Conservation (phyloP, 2,113 vertebrate species). For the Misgurnus mizolepis region DNA sequence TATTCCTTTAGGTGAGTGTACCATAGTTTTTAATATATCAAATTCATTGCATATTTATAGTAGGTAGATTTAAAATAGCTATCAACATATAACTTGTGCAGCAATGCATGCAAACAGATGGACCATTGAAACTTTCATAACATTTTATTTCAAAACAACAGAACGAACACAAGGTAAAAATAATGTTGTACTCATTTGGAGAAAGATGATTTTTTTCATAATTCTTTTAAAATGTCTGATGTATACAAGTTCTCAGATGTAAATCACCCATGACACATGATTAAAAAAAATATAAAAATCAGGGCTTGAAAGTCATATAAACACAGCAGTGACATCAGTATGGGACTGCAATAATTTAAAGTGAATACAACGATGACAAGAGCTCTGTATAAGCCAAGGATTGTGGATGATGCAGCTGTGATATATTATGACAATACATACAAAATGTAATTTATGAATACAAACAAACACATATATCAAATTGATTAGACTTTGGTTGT, state of each 20-base stretch:
- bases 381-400: conserved; percentile 57
- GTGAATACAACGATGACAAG: conserved; percentile 35
- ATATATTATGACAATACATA: conserved; percentile 73
- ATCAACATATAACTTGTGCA: not conserved
- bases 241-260: conserved; percentile 18
- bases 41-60: no score
- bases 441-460: conserved; percentile 60
- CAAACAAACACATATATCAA: conserved; percentile 9
- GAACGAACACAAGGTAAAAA: not conserved
- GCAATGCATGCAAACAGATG: not conserved
- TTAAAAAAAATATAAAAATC: not conserved
- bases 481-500: not conserved
- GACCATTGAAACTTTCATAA: not conserved
- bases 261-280: conserved; percentile 1
- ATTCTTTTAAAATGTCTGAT: conserved; percentile 2
- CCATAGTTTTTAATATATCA: no score
- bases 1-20: no score
- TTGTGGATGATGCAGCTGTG: conserved; percentile 69
- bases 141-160: conserved; percentile 13
- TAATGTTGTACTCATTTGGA: not conserved
- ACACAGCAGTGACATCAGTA: conserved; percentile 77
- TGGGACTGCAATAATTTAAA: conserved; percentile 86
- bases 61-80: no score
- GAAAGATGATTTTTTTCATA: not conserved
- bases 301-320: conserved; percentile 30